Evolutionary conservation across 1,140 invertebrate genomes (phyloP), one percentile per base, ranked within the genome.

Genomic region (Pissodes strobi): DNA sequence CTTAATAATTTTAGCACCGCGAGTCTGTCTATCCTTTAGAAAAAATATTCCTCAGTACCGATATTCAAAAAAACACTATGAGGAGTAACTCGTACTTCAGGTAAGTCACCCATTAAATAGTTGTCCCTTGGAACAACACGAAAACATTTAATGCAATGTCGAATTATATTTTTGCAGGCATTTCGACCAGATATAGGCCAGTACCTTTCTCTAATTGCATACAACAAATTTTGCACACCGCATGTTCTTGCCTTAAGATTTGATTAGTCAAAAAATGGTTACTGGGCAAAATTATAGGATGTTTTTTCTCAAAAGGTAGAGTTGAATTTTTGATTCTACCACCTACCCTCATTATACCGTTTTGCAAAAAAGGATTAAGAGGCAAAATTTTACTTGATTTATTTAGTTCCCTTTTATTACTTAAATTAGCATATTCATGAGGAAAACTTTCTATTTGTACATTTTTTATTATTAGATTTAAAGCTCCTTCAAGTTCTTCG

Each of bases 61-160:
- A n/a, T n/a, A n/a, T 56, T 56, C 39, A 64, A 19, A 39, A 41
- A 57, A 57, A n/a, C n/a, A n/a, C n/a, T n/a, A n/a, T n/a, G n/a
- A 58, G 18, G 41, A 30, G 9, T 30, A 39, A 1, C 23, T 41
- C 41, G 30, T 52, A 22, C n/a, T n/a, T n/a, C n/a, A n/a, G n/a
- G n/a, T n/a, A n/a, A n/a, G n/a, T n/a, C n/a, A n/a, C n/a, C n/a
- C n/a, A n/a, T n/a, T n/a, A n/a, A n/a, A n/a, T n/a, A n/a, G n/a
- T n/a, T n/a, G n/a, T 66, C 64, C 5, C 43, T 25, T 2, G 48
- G 30, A 22, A 55, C 37, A 52, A 51, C 25, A 25, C 39, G 64
- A 79, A 80, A 25, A 72, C 64, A 12, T 49, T 56, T 12, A 25
- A n/a, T 9, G 55, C 21, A n/a, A n/a, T n/a, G n/a, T n/a, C n/a